Evolutionary conservation across 2,113 vertebrate genomes (phyloP).

Genomic region (Anser brachyrhynchus): DNA sequence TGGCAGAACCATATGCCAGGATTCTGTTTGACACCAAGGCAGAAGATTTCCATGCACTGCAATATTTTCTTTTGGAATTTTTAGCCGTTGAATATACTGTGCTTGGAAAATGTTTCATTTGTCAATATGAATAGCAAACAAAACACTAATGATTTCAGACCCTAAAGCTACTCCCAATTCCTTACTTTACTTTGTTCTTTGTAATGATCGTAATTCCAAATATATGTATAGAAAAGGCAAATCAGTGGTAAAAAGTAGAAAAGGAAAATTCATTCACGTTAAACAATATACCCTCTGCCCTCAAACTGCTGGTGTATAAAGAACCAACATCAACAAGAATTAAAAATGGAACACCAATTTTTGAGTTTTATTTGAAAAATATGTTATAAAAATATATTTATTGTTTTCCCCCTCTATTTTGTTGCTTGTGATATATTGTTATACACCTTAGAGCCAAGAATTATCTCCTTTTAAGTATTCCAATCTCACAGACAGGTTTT

Average conservation of each 20-base stretch:
- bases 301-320: neutral
- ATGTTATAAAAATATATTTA: neutral
- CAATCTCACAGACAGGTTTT: neutral
- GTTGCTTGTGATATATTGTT: neutral
- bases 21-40: neutral
- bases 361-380: neutral
- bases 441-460: neutral
- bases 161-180: neutral
- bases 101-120: neutral
- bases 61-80: neutral
- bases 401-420: neutral
- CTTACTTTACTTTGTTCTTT: neutral
- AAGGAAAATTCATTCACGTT: neutral
- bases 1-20: neutral
- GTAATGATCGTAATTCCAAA: neutral
- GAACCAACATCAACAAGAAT: neutral
- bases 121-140: neutral
- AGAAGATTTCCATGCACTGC: neutral
- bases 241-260: neutral
- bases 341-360: neutral
- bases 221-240: neutral
- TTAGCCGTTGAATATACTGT: neutral
- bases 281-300: neutral
- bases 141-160: neutral
- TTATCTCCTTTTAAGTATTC: conserved; percentile 6